A percentile compares a stretch with the other conserved stretches of the same genome.
These are phyloP conservation scores for Drosophila mojavensis DNA, from an alignment of 1,140 invertebrate genomes.

Conservation along the genomic window DNA sequence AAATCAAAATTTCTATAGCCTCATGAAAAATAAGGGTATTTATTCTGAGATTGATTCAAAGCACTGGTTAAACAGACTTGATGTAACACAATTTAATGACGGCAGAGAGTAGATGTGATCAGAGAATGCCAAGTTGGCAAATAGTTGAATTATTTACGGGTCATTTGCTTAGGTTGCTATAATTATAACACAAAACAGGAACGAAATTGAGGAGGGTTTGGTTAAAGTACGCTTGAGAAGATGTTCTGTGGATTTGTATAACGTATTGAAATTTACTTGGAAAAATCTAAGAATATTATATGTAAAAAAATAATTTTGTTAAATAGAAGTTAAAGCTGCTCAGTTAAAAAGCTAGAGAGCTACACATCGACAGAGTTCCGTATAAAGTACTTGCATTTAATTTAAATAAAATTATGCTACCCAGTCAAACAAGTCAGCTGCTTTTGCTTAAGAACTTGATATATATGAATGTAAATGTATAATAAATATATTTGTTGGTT, in stretches of 20 bases:
- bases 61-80: neutral
- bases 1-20: neutral
- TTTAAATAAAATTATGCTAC: slow-evolving; percentile 2
- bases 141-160: neutral
- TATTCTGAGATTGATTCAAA: neutral
- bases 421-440: neutral
- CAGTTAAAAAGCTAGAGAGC: neutral
- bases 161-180: neutral
- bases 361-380: neutral
- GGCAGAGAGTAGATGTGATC: neutral
- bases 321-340: too few relatives aligned
- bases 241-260: neutral
- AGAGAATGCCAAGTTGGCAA: neutral
- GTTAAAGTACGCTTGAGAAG: neutral
- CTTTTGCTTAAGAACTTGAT: neutral
- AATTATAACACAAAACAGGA: neutral
- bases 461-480: neutral
- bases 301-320: too few relatives aligned
- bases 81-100: neutral
- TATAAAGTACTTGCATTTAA: neutral
- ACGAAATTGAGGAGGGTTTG: neutral
- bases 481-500: neutral
- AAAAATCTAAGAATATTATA: too few relatives aligned
- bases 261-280: neutral
- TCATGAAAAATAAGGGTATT: neutral